A percentile compares a stretch with the other conserved stretches of the same genome.
These are phyloP conservation scores for Apolygus lucorum DNA, from an alignment of 1,140 invertebrate genomes.

Conservation along the genomic window DNA sequence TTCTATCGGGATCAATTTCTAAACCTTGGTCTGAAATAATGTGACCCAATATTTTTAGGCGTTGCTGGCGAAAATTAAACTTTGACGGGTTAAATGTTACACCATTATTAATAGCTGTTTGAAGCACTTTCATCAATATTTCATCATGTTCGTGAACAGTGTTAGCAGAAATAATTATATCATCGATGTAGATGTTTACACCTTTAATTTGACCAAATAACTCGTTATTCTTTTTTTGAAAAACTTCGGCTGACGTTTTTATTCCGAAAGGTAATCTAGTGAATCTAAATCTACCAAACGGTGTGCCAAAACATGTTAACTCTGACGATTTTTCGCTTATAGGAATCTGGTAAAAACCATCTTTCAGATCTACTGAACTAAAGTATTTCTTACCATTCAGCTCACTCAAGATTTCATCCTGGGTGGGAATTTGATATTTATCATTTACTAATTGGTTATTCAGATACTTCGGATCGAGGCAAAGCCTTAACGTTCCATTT, in stretches of 20 bases:
- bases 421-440: neutral
- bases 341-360: conserved; percentile 29
- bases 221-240: neutral
- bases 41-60: conserved; percentile 39
- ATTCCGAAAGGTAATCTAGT: neutral
- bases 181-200: conserved; percentile 31
- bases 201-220: conserved; percentile 20
- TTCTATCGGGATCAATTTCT: conserved; percentile 37
- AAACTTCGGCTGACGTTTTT: neutral
- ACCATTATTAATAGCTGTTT: neutral
- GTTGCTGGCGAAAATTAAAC: conserved; percentile 40
- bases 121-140: conserved; percentile 34
- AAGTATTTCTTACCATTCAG: conserved; percentile 24
- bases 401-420: conserved; percentile 27
- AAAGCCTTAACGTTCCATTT: conserved; percentile 3
- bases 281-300: conserved; percentile 1
- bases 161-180: conserved; percentile 35
- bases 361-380: conserved; percentile 28
- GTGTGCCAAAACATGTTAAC: neutral
- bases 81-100: conserved; percentile 31
- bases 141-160: conserved; percentile 31
- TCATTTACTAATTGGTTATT: conserved; percentile 32
- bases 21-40: conserved; percentile 36
- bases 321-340: neutral
- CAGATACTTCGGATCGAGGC: conserved; percentile 23